phyloP scores from a whole-genome alignment of 2,113 vertebrate species.

The Verasper variegatus region DNA sequence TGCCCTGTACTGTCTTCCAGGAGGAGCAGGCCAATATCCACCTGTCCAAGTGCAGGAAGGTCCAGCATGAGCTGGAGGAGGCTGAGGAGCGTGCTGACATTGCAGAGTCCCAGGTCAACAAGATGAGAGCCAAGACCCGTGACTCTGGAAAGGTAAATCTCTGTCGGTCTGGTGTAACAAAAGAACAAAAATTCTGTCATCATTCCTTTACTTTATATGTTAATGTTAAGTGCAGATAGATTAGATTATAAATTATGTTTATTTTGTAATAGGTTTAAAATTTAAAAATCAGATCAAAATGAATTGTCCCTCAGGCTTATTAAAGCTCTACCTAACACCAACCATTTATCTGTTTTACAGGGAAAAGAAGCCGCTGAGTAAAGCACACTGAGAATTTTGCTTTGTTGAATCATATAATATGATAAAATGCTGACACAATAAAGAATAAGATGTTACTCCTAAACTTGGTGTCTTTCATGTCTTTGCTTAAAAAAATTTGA shows the following conservation, averaged over 20 bases:
- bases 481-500: not conserved
- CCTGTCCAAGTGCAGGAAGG: conserved; percentile 81
- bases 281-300: too few relatives aligned
- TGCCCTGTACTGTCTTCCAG: conserved; percentile 45
- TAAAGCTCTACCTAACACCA: not conserved
- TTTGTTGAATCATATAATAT: conserved; percentile 1
- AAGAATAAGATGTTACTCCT: not conserved
- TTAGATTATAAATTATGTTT: not conserved
- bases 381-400: not conserved
- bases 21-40: conserved; percentile 77
- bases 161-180: not conserved
- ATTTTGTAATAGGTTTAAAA: not conserved
- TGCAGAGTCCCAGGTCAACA: conserved; percentile 87
- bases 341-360: not conserved
- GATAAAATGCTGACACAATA: conserved; percentile 3
- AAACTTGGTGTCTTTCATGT: not conserved
- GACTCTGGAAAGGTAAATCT: conserved; percentile 80
- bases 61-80: conserved; percentile 87
- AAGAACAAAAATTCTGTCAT: not conserved
- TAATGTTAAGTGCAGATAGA: not conserved
- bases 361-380: conserved; percentile 7
- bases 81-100: conserved; percentile 87
- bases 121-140: conserved; percentile 84
- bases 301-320: too few relatives aligned
- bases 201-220: not conserved